Percentiles rank a stretch among this genome's conserved stretches.
These are phyloP conservation scores for Ferdinandea cuprea DNA, from an alignment of 2,888 invertebrate genomes.

Conservation along the genomic window DNA sequence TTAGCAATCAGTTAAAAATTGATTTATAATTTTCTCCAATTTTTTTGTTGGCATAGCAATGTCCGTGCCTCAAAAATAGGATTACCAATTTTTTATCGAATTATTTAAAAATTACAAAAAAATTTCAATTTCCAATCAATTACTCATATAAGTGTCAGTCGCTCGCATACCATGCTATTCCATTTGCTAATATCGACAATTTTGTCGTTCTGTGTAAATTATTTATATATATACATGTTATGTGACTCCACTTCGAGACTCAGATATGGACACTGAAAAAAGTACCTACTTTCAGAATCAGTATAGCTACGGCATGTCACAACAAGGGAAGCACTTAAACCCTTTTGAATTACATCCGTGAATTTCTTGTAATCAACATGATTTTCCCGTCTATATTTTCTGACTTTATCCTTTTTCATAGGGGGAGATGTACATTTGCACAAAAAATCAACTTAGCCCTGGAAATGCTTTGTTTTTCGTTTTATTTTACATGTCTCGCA, in stretches of 20 bases:
- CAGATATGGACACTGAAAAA: slow-evolving; percentile 11
- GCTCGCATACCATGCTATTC: slow-evolving; percentile 27
- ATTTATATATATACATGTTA: too few relatives aligned
- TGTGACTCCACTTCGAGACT: slow-evolving; percentile 12
- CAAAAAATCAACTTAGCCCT: slow-evolving; percentile 14
- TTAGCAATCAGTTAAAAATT: too few relatives aligned
- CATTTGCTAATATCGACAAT: slow-evolving; percentile 36
- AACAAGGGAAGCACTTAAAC: slow-evolving; percentile 58
- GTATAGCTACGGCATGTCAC: slow-evolving; percentile 34
- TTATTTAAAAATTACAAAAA: too few relatives aligned
- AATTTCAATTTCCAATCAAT: slow-evolving; percentile 18
- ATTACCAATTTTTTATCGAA: too few relatives aligned
- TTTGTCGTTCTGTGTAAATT: slow-evolving; percentile 17
- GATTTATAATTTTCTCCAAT: too few relatives aligned
- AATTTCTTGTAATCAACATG: slow-evolving; percentile 54
- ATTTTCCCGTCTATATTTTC: slow-evolving; percentile 50
- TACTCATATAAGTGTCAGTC: neutral
- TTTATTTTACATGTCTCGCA: neutral
- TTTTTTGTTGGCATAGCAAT: too few relatives aligned
- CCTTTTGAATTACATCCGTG: slow-evolving; percentile 55
- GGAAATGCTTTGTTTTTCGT: slow-evolving; percentile 6
- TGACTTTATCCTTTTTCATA: slow-evolving; percentile 22
- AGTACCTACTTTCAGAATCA: slow-evolving; percentile 3
- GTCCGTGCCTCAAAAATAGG: too few relatives aligned
- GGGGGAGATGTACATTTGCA: slow-evolving; percentile 17